Evolutionary conservation across 2,797 vertebrate genomes (phyloP).

Genomic region (Xiphorhynchus erythropygius): DNA sequence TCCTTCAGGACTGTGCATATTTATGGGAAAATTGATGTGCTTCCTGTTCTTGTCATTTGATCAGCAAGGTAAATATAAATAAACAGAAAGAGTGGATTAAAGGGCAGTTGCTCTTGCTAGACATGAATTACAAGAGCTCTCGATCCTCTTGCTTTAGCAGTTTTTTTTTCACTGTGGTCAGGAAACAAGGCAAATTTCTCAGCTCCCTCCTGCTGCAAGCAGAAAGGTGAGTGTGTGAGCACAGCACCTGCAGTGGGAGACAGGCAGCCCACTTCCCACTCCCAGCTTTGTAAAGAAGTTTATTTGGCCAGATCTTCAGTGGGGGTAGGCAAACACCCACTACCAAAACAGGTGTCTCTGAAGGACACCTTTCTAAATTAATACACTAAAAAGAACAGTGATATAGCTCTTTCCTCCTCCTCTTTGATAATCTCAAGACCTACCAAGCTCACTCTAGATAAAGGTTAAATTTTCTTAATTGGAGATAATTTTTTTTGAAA

Average conservation of each 20-base stretch:
- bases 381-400: neutral
- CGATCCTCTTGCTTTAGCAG: neutral
- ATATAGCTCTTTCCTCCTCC: neutral
- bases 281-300: neutral
- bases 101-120: neutral
- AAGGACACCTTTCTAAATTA: neutral
- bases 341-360: neutral
- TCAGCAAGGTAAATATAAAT: neutral
- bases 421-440: neutral
- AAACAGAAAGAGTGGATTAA: neutral
- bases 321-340: neutral
- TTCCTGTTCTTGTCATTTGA: neutral
- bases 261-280: neutral
- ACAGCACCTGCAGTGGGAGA: neutral
- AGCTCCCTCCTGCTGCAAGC: neutral
- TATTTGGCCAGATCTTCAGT: neutral
- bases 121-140: neutral
- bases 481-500: neutral
- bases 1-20: neutral
- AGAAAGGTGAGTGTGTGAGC: neutral
- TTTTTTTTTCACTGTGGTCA: neutral
- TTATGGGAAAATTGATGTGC: neutral
- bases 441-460: neutral
- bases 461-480: neutral
- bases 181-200: neutral